These are phyloP conservation scores for Opisthograptis luteolata DNA, from an alignment of 2,888 invertebrate genomes.

Conservation along the genomic window DNA sequence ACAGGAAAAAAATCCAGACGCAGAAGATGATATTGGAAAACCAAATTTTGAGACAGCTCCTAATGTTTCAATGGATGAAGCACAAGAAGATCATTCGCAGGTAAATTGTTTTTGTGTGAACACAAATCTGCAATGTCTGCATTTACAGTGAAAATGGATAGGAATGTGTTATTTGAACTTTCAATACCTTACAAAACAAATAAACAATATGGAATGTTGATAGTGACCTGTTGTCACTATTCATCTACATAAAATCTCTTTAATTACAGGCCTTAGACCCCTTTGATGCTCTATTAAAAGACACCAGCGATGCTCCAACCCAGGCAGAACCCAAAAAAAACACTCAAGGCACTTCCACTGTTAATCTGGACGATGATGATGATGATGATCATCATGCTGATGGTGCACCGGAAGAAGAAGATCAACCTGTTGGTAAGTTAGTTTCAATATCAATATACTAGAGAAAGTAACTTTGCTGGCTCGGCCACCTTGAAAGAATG, in stretches of 20 bases:
- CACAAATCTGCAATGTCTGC: no score
- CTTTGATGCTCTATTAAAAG: conserved; percentile 76
- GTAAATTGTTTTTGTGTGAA: conserved; percentile 51
- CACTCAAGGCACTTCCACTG: conserved; percentile 34
- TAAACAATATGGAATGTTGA: no score
- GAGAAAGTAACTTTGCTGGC: no score
- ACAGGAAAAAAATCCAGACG: conserved; percentile 42
- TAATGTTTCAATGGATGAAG: conserved; percentile 69
- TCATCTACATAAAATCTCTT: background rate
- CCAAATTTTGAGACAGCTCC: conserved; percentile 83
- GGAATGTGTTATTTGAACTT: no score
- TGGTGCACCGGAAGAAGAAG: conserved; percentile 54
- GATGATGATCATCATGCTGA: conserved; percentile 52
- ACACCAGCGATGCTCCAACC: conserved; percentile 50
- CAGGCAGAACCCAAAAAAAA: conserved; percentile 47
- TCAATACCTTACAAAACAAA: no score
- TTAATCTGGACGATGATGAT: conserved; percentile 63
- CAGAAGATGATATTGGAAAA: conserved; percentile 62
- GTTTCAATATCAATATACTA: no score
- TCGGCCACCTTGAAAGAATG: no score
- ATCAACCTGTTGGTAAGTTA: conserved; percentile 40
- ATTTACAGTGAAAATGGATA: no score
- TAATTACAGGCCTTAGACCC: conserved; percentile 71
- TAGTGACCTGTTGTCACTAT: no score
- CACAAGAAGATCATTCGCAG: conserved; percentile 77